Evolutionary conservation across 2,797 vertebrate genomes (phyloP).

Genomic region (Gadopsis marmoratus): DNA sequence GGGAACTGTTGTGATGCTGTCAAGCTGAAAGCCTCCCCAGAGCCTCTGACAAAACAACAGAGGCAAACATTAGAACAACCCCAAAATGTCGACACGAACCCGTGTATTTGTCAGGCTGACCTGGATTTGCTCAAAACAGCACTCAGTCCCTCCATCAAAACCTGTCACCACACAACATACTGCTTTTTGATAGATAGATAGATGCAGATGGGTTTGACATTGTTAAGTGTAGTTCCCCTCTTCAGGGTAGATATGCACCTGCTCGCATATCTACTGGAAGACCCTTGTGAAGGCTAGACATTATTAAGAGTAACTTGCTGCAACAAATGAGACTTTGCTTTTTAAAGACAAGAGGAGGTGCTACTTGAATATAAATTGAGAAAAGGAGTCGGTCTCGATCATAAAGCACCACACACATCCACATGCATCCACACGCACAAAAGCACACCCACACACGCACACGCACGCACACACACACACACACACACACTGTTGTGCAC

Average conservation of each 20-base stretch:
- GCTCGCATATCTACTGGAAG: conserved; percentile 64
- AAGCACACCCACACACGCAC: conserved; percentile 15
- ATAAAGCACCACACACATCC: conserved; percentile 26
- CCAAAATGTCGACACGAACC: conserved; percentile 78
- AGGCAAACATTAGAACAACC: conserved; percentile 81
- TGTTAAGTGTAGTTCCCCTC: conserved; percentile 60
- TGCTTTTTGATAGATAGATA: conserved; percentile 71
- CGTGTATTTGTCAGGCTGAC: conserved; percentile 84
- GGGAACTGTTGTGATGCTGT: conserved; percentile 81
- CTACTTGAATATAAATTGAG: conserved; percentile 63
- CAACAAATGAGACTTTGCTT: conserved; percentile 52
- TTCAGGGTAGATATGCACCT: conserved; percentile 48
- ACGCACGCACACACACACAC: conserved; percentile 22
- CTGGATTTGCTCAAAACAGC: conserved; percentile 80
- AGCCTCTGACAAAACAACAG: conserved; percentile 77
- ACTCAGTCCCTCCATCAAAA: conserved; percentile 65
- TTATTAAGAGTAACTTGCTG: conserved; percentile 65
- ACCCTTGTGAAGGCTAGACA: conserved; percentile 62
- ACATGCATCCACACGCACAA: conserved; percentile 20
- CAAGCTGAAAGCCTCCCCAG: conserved; percentile 75
- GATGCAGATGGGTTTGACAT: conserved; percentile 69
- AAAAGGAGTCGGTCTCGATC: conserved; percentile 44
- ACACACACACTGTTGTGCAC: conserved; percentile 30
- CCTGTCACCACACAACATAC: conserved; percentile 67
- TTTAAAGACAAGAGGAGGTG: conserved; percentile 61